A percentile compares a stretch with the other conserved stretches of the same genome.
Conservation (phyloP, 1,140 invertebrate genomes). For the Aphis craccivora region DNA sequence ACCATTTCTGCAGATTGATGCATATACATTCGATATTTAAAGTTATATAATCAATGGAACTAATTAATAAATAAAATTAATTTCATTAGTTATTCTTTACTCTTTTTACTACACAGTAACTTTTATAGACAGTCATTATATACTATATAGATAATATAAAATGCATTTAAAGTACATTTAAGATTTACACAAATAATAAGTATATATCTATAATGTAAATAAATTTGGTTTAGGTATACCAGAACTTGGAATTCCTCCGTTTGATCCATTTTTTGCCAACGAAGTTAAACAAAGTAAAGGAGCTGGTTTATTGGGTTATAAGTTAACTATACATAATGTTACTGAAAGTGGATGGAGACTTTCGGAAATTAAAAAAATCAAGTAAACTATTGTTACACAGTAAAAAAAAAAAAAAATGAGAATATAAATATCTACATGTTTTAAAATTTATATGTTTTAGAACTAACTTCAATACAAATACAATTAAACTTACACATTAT, state of each 20-base stretch:
- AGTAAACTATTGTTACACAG: slow-evolving; percentile 53
- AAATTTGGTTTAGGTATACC: slow-evolving; percentile 69
- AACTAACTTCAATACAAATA: slow-evolving; percentile 71
- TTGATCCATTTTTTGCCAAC: slow-evolving; percentile 78
- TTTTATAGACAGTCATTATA: background rate
- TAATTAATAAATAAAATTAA: background rate
- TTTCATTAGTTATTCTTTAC: background rate
- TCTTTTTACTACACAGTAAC: background rate
- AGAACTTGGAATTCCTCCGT: slow-evolving; percentile 74
- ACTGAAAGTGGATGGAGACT: slow-evolving; percentile 78
- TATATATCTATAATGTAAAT: background rate
- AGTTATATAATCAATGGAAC: background rate
- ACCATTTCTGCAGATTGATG: too few species aligned
- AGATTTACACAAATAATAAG: background rate
- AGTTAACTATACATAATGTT: slow-evolving; percentile 75
- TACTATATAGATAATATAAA: background rate
- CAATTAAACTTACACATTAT: slow-evolving; percentile 77
- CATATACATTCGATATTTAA: background rate
- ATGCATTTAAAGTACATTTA: background rate
- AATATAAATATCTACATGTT: background rate
- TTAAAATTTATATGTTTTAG: slow-evolving; percentile 64
- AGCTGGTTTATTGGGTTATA: slow-evolving; percentile 72
- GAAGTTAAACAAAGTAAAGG: slow-evolving; percentile 73
- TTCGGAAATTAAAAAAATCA: slow-evolving; percentile 79
- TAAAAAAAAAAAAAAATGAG: background rate